phyloP scores from a whole-genome alignment of 2,888 invertebrate species.

The Atrina japonica region DNA sequence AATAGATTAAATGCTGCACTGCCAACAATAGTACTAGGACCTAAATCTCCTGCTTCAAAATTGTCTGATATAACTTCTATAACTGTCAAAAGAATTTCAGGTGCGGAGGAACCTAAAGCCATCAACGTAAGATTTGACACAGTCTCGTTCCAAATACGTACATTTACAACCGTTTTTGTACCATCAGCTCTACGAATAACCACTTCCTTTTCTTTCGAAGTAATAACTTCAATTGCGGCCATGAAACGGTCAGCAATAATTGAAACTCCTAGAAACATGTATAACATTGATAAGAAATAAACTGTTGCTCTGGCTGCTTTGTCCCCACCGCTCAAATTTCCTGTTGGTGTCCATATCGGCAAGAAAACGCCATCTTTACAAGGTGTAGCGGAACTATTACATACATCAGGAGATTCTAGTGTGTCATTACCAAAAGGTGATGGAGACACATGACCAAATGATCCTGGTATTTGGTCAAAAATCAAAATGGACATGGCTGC shows the following conservation, averaged over 20 bases:
- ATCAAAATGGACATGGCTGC: conserved; percentile 31
- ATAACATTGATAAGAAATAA: conserved; percentile 94
- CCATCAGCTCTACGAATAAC: conserved; percentile 93
- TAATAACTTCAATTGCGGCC: conserved; percentile 99
- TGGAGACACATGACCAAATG: conserved; percentile 28
- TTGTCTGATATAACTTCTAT: conserved; percentile 92
- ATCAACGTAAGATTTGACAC: conserved; percentile 99
- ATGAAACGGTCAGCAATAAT: conserved; percentile 99
- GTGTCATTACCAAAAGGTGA: conserved; percentile 14
- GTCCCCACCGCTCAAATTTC: conserved; percentile 84
- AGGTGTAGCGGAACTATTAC: conserved; percentile 52
- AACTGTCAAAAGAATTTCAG: conserved; percentile 97
- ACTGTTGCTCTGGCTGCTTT: conserved; percentile 92
- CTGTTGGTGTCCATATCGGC: conserved; percentile 93
- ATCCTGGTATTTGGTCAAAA: conserved; percentile 40
- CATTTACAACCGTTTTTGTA: conserved; percentile 92
- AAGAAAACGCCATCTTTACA: conserved; percentile 94
- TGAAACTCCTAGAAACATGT: conserved; percentile 99
- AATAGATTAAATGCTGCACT: conserved; percentile 99
- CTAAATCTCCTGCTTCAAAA: conserved; percentile 97
- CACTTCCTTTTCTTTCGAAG: conserved; percentile 97
- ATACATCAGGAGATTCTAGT: conserved; percentile 32
- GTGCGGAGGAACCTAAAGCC: conserved; percentile 99
- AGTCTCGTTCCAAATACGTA: conserved; percentile 99
- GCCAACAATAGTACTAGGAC: conserved; percentile 99